Base-by-base conservation (phyloP, 2,113 vertebrate species). In the Lophochroa leadbeateri region DNA sequence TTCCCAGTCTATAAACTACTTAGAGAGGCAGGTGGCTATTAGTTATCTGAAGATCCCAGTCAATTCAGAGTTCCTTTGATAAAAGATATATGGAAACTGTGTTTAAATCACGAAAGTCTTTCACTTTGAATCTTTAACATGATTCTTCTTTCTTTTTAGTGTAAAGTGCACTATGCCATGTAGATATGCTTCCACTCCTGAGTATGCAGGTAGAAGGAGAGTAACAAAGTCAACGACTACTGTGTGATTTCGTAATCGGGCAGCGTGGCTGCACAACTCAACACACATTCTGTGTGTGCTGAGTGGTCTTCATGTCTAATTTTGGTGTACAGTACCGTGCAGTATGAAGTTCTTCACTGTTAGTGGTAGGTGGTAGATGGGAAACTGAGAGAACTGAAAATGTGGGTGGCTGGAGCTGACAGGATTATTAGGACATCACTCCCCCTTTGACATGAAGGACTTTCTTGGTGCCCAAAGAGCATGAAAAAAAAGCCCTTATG, bases 141-240 rank as follows among this genome's bases (percentile, higher is more conserved):
- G 24, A 61, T 35, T 65, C 44, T 82, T 49, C 46, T 50, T 80
- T 46, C 18, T 33, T 20, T 89, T 91, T 29, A n/a, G 8, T 58
- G 31, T 49, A n/a, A 91, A 61, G 50, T 49, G 44, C 53, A 35
- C 7, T 25, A 15, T 37, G 25, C 25, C 0, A 0, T 43, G 20
- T 53, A 11, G 18, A 11, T 57, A 19, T 29, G 6, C 37, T 84
- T 71, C 55, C 6, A 10, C 20, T 53, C 44, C 17, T 14, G 8
- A 50, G 13, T 6, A 58, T 2, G 1, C 2, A 6, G 2, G 11
- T 52, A 53, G 76, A 60, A 57, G 25, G 19, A 79, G 10, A 25
- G 39, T 37, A 72, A 52, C 15, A 65, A 90, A 90, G 78, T 58
- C 33, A 63, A 0, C 0, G 3, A 6, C 46, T 88, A n/a, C 27